Evolutionary conservation across 1,140 invertebrate species (phyloP).

Genomic region (honey bee (Apis mellifera)): Amel_HAv3.1 CM009931.2:18095501-18096000

Average conservation of each 20-base stretch:
- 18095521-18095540: slow-evolving; percentile 34
- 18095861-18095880: too few relatives aligned
- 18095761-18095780: not conserved
- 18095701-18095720: slow-evolving; percentile 15
- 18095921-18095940: too few relatives aligned
- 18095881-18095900: too few relatives aligned
- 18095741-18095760: not conserved
- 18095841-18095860: too few relatives aligned
- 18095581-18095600: slow-evolving; percentile 31
- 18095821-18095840: too few relatives aligned
- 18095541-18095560: not conserved
- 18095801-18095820: not conserved
- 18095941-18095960: too few relatives aligned
- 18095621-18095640: too few relatives aligned
- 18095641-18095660: not conserved
- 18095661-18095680: not conserved
- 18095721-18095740: not conserved
- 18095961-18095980: too few relatives aligned
- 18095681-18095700: slow-evolving; percentile 13
- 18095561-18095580: slow-evolving; percentile 36
- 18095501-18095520: slow-evolving; percentile 32
- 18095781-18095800: not conserved
- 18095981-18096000: too few relatives aligned
- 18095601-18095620: slow-evolving; percentile 5
- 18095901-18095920: too few relatives aligned